Conservation (phyloP, 2,797 vertebrate genomes). For the Spondyliosoma cantharus region DNA sequence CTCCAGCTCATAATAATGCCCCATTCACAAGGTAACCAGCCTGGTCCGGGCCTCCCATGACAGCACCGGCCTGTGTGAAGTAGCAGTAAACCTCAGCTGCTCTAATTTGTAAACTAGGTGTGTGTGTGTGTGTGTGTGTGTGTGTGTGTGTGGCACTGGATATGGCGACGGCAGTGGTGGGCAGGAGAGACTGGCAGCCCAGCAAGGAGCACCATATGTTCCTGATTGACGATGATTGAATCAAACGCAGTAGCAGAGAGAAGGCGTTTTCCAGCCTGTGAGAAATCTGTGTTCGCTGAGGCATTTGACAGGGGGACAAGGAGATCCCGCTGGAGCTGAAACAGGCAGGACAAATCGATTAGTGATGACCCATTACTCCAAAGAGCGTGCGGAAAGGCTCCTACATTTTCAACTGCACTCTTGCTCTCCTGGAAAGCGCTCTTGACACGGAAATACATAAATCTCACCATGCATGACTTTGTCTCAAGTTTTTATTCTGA, state of each 20-base stretch:
- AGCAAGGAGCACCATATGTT: conserved; percentile 70
- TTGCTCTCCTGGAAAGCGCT: conserved; percentile 39
- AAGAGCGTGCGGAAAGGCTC: conserved; percentile 47
- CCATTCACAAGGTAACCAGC: conserved; percentile 73
- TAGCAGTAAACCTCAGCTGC: conserved; percentile 80
- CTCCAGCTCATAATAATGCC: conserved; percentile 77
- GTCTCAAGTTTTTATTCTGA: conserved; percentile 35
- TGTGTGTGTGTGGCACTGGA: conserved; percentile 73
- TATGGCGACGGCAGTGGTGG: conserved; percentile 26
- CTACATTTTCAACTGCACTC: conserved; percentile 36
- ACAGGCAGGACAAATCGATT: conserved; percentile 78
- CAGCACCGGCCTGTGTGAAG: conserved; percentile 56
- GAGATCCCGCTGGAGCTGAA: conserved; percentile 59
- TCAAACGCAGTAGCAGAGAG: conserved; percentile 73
- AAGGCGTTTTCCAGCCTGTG: conserved; percentile 56
- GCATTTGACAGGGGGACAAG: conserved; percentile 69
- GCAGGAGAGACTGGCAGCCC: conserved; percentile 29
- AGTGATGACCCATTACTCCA: conserved; percentile 73
- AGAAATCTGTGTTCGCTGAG: conserved; percentile 59
- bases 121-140: conserved; percentile 59
- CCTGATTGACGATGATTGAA: conserved; percentile 78
- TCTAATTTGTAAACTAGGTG: conserved; percentile 84
- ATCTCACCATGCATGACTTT: conserved; percentile 34
- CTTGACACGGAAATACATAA: conserved; percentile 48
- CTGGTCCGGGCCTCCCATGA: conserved; percentile 51